Evolutionary conservation across 2,797 vertebrate species (phyloP).

Genomic region (Megaceryle alcyon): DNA sequence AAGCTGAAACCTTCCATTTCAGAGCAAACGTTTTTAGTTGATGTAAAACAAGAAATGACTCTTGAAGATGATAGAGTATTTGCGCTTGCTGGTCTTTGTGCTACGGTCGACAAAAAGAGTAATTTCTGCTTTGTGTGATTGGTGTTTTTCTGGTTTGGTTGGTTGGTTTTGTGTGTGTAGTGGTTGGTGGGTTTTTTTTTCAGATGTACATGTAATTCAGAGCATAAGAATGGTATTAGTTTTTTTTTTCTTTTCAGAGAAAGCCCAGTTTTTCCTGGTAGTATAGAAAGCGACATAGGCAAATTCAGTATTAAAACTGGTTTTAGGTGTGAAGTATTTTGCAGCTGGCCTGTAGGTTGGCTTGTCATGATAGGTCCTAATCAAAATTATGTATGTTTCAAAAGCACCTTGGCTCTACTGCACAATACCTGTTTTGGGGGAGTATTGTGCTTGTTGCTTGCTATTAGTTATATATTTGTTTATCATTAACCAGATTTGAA

Average conservation of each 20-base stretch:
- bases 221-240: accelerated
- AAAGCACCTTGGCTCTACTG: not conserved
- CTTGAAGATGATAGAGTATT: not conserved
- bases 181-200: not conserved
- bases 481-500: not conserved
- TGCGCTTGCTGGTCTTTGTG: not conserved
- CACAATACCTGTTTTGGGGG: not conserved
- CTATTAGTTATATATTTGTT: not conserved
- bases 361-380: not conserved
- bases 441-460: not conserved
- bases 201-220: accelerated
- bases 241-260: not conserved
- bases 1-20: not conserved
- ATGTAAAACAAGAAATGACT: not conserved
- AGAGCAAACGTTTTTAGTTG: not conserved
- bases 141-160: not conserved
- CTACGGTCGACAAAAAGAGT: not conserved
- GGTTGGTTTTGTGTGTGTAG: accelerated
- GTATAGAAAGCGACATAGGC: not conserved
- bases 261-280: not conserved
- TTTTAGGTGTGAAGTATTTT: not conserved
- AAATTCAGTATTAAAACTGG: not conserved
- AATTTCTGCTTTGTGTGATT: not conserved
- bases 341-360: not conserved
- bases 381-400: not conserved